Evolutionary conservation across 2,888 invertebrate species (phyloP), one percentile per base, ranked within the genome.

Genomic region (Lamproptera curius): DNA sequence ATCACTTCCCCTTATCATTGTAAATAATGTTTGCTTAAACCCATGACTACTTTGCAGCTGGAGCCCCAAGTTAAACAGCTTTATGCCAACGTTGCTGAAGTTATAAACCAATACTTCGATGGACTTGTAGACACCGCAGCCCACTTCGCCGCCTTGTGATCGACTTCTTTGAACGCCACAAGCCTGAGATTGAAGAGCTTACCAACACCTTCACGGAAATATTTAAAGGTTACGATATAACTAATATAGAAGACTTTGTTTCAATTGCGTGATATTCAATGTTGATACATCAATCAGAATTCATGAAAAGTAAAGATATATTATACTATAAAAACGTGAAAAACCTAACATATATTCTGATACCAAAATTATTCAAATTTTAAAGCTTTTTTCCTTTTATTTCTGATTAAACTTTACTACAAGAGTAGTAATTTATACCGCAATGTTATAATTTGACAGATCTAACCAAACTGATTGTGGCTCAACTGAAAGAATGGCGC

Each of bases 171-270:
- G 92, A 93, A 56, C 89, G 90, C 47, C 91, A 93, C 69, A 91
- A 92, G 71, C 89, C 89, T 10, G 92, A 93, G 59, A 75, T 93
- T 1, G 89, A 92, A 52, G 90, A 92, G 56, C 63, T 92, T 2
- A 80, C 89, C 36, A 84, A 88, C 43, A 73, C 83, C 0, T 58
- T 91, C 26, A 76, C 88, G 10, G 89, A 89, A 49, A 76, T 90
- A 52, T 81, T 88, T 59, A 88, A 88, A 63, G 89, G 90, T 89
- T 59, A 59, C n/a, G n/a, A n/a, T n/a, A n/a, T n/a, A n/a, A n/a
- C n/a, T n/a, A n/a, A n/a, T n/a, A n/a, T n/a, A n/a, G n/a, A n/a
- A n/a, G n/a, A n/a, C n/a, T n/a, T n/a, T n/a, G n/a, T n/a, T n/a
- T n/a, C n/a, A n/a, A n/a, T n/a, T n/a, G n/a, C n/a, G n/a, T n/a